Evolutionary conservation across 2,888 invertebrate species (phyloP).

Genomic region (Xylota sylvarum): DNA sequence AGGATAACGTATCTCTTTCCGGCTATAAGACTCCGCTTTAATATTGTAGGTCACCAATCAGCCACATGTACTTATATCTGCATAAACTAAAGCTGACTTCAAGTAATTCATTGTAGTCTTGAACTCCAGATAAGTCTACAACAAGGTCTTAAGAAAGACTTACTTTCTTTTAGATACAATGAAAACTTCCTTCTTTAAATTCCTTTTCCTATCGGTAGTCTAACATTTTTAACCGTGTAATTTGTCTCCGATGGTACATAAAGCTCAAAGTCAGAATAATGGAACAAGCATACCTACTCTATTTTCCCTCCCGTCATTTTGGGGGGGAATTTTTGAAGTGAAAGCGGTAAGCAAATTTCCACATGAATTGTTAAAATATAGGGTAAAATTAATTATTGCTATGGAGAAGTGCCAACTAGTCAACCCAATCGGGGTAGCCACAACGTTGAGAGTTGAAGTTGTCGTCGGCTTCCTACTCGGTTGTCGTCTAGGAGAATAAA

Average conservation of each 20-base stretch:
- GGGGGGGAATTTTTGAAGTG: constrained; percentile 59
- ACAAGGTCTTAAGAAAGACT: too few species aligned
- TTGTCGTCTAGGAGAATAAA: constrained; percentile 18
- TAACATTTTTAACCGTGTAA: background rate
- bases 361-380: constrained; percentile 70
- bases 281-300: constrained; percentile 5
- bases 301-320: constrained; percentile 52
- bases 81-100: too few species aligned
- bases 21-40: too few species aligned
- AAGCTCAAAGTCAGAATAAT: background rate
- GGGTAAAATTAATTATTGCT: constrained; percentile 69
- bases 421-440: constrained; percentile 52
- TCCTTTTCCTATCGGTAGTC: too few species aligned
- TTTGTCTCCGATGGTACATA: constrained; percentile 22
- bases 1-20: too few species aligned
- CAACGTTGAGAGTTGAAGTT: constrained; percentile 40
- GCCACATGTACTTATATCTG: too few species aligned
- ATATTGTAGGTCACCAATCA: too few species aligned
- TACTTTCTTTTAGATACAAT: too few species aligned
- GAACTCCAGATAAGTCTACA: too few species aligned
- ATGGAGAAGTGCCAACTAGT: constrained; percentile 75
- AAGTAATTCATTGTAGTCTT: too few species aligned
- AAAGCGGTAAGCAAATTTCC: constrained; percentile 65
- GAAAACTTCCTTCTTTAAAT: too few species aligned
- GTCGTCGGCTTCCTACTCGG: constrained; percentile 24